These are phyloP conservation scores for Carabus problematicus DNA, from an alignment of 2,888 invertebrate species.

Conservation along the genomic window DNA sequence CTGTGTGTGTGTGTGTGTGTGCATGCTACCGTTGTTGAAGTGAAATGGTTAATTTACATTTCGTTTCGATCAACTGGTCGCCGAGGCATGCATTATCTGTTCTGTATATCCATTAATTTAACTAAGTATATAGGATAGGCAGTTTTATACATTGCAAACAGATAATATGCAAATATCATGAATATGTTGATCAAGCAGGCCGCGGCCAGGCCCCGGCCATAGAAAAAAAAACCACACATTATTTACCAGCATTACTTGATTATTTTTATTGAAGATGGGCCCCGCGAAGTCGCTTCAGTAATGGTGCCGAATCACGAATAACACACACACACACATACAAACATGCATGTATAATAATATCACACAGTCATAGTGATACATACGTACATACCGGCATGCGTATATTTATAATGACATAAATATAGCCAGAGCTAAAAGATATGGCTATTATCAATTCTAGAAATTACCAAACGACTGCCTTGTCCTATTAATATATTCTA, in stretches of 20 bases:
- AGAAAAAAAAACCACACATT: conserved; percentile 35
- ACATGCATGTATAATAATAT: no score
- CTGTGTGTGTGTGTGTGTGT: background rate
- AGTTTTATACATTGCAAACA: conserved; percentile 42
- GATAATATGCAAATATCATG: conserved; percentile 41
- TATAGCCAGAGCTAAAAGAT: no score
- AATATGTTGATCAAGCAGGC: background rate
- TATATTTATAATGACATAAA: no score
- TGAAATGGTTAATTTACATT: conserved; percentile 35
- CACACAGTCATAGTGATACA: conserved; percentile 14
- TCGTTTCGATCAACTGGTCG: conserved; percentile 34
- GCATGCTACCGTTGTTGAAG: conserved; percentile 17
- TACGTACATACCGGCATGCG: background rate
- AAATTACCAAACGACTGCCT: no score
- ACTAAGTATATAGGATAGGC: conserved; percentile 43
- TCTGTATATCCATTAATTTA: conserved; percentile 41
- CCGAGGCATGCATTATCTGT: conserved; percentile 33
- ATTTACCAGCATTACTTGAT: conserved; percentile 34
- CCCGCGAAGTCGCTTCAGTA: conserved; percentile 6
- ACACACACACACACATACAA: background rate
- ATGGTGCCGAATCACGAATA: conserved; percentile 25
- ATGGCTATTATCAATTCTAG: no score
- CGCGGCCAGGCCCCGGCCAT: conserved; percentile 7
- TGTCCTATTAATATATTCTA: no score
- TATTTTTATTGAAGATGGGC: conserved; percentile 37